Percentiles rank a stretch among this genome's conserved stretches.
These are phyloP conservation scores for Yoshiicerus persimilis DNA, from an alignment of 1,140 invertebrate species.

Conservation along the genomic window DNA sequence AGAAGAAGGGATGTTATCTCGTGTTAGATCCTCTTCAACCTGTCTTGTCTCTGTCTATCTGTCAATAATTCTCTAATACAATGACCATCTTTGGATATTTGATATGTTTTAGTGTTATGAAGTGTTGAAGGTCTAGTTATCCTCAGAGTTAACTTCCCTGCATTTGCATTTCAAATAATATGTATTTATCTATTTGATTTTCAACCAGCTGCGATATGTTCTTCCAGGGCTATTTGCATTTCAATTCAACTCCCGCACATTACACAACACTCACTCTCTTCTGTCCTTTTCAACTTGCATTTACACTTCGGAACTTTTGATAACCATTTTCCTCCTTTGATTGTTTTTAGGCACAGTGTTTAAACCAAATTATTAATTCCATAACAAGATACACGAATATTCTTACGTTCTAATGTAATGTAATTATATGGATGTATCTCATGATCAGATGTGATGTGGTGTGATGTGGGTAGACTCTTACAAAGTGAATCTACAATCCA, in stretches of 20 bases:
- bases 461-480: neutral
- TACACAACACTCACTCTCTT: neutral
- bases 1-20: constrained; percentile 8
- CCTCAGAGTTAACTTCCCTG: neutral
- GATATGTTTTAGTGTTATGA: constrained; percentile 8
- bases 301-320: neutral
- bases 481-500: neutral
- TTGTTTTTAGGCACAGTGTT: neutral
- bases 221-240: neutral
- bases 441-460: too few relatives aligned
- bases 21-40: constrained; percentile 21
- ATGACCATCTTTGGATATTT: constrained; percentile 11
- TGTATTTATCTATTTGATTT: constrained; percentile 19
- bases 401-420: neutral
- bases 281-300: neutral
- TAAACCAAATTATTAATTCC: neutral
- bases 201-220: neutral
- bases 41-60: neutral
- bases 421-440: too few relatives aligned
- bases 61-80: constrained; percentile 14
- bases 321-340: neutral
- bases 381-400: neutral
- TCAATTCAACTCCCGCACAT: neutral
- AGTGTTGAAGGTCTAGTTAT: constrained; percentile 5
- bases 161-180: constrained; percentile 13